Conservation (phyloP, 2,113 vertebrate genomes). For the Hippocampus guttulatus region DNA sequence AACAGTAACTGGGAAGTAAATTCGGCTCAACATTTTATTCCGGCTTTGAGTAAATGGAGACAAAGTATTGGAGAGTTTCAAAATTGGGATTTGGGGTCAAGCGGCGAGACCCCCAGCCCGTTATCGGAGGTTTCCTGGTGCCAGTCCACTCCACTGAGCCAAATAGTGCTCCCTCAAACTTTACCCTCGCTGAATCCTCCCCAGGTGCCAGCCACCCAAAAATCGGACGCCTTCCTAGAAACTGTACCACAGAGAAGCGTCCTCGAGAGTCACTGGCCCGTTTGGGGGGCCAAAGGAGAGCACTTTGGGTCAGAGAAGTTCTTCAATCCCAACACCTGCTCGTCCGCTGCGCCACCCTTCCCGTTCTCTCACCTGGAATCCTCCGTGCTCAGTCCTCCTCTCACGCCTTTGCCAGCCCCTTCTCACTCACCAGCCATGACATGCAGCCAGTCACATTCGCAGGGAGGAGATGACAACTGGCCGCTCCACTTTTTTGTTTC, state of each 20-base stretch:
- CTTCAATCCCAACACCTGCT: slow-evolving; percentile 23
- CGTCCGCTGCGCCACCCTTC: slow-evolving; percentile 37
- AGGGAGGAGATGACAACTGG: slow-evolving; percentile 33
- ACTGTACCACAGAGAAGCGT: slow-evolving; percentile 59
- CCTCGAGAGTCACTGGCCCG: slow-evolving; percentile 29
- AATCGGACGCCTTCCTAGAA: slow-evolving; percentile 75
- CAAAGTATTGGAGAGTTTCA: neutral
- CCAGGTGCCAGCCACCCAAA: slow-evolving; percentile 47
- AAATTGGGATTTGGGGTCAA: slow-evolving; percentile 38
- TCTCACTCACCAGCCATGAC: slow-evolving; percentile 65
- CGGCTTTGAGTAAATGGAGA: neutral
- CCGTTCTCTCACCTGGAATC: slow-evolving; percentile 56
- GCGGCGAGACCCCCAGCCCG: slow-evolving; percentile 41
- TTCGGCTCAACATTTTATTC: neutral
- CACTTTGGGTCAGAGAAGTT: slow-evolving; percentile 22
- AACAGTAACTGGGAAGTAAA: neutral
- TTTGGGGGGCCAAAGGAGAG: slow-evolving; percentile 14
- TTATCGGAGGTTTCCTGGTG: slow-evolving; percentile 49
- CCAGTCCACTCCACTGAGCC: slow-evolving; percentile 18
- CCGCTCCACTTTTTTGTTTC: slow-evolving; percentile 57
- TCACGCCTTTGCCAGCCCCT: slow-evolving; percentile 62
- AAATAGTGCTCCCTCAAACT: neutral
- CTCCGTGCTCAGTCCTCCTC: slow-evolving; percentile 69
- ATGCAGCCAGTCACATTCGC: slow-evolving; percentile 41
- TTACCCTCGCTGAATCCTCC: neutral